Evolutionary conservation across 2,797 vertebrate species (phyloP).

Genomic region (Gallinago solitaria): DNA sequence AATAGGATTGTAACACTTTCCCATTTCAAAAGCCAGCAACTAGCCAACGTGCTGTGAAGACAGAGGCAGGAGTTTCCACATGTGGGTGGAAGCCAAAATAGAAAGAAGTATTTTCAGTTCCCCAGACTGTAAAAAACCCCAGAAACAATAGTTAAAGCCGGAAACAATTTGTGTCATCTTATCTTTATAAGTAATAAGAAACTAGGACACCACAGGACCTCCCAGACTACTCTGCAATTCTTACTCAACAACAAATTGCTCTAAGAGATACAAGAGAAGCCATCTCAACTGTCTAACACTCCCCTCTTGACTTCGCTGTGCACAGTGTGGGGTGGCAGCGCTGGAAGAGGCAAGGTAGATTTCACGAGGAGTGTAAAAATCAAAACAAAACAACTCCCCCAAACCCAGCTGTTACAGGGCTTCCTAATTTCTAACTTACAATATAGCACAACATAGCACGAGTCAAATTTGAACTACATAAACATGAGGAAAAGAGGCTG

Average conservation of each 20-base stretch:
- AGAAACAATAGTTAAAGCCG: neutral
- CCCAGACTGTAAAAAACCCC: neutral
- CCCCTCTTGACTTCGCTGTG: neutral
- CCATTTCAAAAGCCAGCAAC: neutral
- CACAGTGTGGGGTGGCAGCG: neutral
- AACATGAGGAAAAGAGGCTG: neutral
- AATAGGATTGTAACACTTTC: neutral
- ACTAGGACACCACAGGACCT: neutral
- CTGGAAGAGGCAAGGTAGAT: neutral
- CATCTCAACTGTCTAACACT: accelerated
- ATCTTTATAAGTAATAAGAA: neutral
- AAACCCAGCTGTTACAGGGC: accelerated
- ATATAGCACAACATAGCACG: neutral
- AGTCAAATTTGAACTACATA: neutral
- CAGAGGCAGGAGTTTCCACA: neutral
- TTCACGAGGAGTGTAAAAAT: neutral
- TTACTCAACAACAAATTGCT: neutral
- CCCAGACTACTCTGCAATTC: neutral
- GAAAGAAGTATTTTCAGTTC: neutral
- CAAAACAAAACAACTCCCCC: neutral
- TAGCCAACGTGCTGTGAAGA: neutral
- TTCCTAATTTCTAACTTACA: neutral
- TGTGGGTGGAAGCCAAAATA: neutral
- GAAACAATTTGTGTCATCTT: neutral
- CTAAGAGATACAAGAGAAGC: neutral